Evolutionary conservation across 1,140 invertebrate species (phyloP), one percentile per base, ranked within the genome.

Genomic region (Drosophila lini): DNA sequence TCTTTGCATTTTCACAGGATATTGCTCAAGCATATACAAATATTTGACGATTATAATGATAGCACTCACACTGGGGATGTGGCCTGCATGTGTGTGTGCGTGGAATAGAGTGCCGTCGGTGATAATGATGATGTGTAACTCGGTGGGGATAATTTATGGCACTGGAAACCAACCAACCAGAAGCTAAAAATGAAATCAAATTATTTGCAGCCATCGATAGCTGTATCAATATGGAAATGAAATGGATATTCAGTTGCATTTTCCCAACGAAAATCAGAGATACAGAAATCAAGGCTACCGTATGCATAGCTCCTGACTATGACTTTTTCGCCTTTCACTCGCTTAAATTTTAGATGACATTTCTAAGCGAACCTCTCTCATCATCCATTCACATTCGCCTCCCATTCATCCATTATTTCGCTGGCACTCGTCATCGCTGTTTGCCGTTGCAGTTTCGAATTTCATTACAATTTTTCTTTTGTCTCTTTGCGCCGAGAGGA

Each of bases 381-480:
- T 75, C 61, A 76, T 75, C 71, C 61, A 60, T 67, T 50, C 76
- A 79, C 52, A 38, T 55, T 38, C 52, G 52, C 52, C 10, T 38
- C n/a, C 53, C 48, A 68, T 77, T 57, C 55, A 63, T 62, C 53
- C 19, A 53, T 59, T 55, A 44, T 69, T 57, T 36, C 31, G 57
- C 44, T 40, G 52, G 19, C 71, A 68, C 31, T 75, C 52, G 68
- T 52, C 71, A 38, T 44, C 75, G 65, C 45, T 74, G 71, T 58
- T 75, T 64, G 75, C 47, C 62, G 68, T 78, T 78, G 82, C 81
- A 86, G 74, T 86, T 85, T 78, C 82, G 74, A 85, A 85, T 85
- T 85, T 85, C 81, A 85, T 85, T 86, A 85, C 63, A 69, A 63
- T 86, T 86, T 84, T 86, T 78, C 78, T 61, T 84, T 84, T 86